phyloP scores from a whole-genome alignment of 2,797 vertebrate species.

The Girardinus metallicus region DNA sequence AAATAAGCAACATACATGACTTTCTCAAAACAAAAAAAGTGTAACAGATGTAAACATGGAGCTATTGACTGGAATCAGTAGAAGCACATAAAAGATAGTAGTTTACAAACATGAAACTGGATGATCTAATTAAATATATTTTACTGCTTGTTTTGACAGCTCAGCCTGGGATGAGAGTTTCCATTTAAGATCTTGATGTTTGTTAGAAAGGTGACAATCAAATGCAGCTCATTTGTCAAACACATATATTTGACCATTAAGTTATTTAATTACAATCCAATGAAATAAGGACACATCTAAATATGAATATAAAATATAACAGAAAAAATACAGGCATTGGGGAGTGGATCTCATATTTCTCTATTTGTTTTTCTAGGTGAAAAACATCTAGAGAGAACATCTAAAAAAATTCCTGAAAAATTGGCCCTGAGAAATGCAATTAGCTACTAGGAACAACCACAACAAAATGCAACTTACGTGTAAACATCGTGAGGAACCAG shows the following conservation, averaged over 20 bases:
- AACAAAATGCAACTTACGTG: conserved; percentile 86
- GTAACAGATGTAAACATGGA: neutral
- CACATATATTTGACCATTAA: neutral
- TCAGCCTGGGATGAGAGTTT: neutral
- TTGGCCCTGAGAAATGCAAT: too few species aligned
- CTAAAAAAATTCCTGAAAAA: neutral
- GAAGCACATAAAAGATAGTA: neutral
- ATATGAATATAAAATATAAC: neutral
- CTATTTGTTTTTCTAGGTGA: neutral
- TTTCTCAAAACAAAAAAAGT: neutral
- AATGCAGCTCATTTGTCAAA: neutral
- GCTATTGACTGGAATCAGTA: neutral
- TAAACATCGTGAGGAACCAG: conserved; percentile 99
- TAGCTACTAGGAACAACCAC: conserved; percentile 4
- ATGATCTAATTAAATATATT: neutral
- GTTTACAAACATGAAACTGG: neutral
- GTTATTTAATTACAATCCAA: neutral
- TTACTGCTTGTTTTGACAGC: neutral
- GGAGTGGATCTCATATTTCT: neutral
- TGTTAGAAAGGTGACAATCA: neutral
- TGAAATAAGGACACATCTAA: neutral
- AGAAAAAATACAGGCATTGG: neutral
- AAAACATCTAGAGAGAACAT: neutral
- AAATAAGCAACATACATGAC: neutral
- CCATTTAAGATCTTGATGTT: neutral